Evolutionary conservation across 2,797 vertebrate species (phyloP).

Genomic region (Sylvilagus floridanus): DNA sequence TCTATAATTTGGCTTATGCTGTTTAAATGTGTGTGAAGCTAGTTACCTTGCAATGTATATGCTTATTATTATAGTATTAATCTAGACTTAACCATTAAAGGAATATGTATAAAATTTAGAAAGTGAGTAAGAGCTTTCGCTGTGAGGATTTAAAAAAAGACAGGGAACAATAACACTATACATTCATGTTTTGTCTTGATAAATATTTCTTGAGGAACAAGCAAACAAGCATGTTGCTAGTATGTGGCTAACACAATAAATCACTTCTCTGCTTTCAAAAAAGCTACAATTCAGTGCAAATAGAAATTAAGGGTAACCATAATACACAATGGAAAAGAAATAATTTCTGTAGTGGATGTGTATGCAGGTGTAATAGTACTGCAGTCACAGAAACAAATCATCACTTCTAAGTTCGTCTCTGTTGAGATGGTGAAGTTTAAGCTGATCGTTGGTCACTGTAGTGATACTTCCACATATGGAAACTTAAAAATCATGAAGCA

Average conservation of each 20-base stretch:
- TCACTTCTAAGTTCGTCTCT: not conserved
- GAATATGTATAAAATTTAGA: not conserved
- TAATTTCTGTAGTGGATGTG: not conserved
- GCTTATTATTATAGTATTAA: not conserved
- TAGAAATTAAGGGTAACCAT: not conserved
- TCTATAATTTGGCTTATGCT: not conserved
- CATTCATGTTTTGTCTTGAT: not conserved
- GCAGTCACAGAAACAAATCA: not conserved
- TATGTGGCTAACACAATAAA: not conserved
- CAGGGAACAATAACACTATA: not conserved
- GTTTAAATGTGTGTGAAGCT: conserved; percentile 5
- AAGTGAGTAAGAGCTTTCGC: not conserved
- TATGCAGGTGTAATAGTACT: not conserved
- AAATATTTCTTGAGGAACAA: conserved; percentile 2
- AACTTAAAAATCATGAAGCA: not conserved
- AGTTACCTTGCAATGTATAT: not conserved
- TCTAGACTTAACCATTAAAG: not conserved
- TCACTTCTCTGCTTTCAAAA: not conserved
- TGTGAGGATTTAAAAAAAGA: not conserved
- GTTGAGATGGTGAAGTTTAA: not conserved
- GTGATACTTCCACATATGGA: not conserved
- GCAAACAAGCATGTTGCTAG: not conserved
- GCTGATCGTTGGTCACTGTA: not conserved
- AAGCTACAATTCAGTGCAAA: not conserved
- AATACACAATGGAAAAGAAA: not conserved